Conservation (phyloP, 2,797 vertebrate species). For the Sphenodon punctatus region DNA sequence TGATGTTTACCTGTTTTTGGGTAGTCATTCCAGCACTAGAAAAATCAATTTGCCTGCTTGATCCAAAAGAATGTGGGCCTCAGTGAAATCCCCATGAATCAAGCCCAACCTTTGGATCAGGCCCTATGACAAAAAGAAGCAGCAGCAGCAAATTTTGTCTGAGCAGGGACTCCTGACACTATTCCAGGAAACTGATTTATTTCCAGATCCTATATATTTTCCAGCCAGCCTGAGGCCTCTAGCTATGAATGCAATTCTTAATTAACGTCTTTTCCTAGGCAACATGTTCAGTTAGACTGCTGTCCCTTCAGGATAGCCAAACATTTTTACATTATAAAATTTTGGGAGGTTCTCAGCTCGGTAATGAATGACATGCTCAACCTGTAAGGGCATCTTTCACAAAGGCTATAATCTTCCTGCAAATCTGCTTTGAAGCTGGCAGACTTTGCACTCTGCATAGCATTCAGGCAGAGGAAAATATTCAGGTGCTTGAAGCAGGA, state of each 20-base stretch:
- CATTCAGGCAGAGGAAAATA: not conserved
- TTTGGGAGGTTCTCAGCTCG: not conserved
- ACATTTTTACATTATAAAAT: conserved; percentile 15
- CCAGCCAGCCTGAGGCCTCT: not conserved
- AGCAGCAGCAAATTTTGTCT: not conserved
- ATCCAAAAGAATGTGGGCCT: not conserved
- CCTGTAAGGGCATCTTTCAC: not conserved
- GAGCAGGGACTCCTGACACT: not conserved
- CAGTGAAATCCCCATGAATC: not conserved
- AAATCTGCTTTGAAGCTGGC: not conserved
- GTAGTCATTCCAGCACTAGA: too few species aligned
- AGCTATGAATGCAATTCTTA: conserved; percentile 14
- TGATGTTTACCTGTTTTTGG: too few species aligned
- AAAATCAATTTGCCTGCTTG: not conserved
- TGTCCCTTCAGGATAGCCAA: conserved; percentile 25
- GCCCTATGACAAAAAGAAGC: not conserved
- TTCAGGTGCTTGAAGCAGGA: not conserved
- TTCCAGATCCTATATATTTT: conserved; percentile 8
- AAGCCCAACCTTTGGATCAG: conserved; percentile 8
- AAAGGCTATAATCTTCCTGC: not conserved
- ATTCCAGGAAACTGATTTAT: conserved; percentile 27
- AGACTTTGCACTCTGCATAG: not conserved
- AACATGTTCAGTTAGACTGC: not conserved
- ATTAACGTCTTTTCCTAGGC: not conserved
- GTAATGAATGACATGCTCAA: not conserved